Conservation (phyloP, 2,888 invertebrate species). For the Zele albiditarsus region DNA sequence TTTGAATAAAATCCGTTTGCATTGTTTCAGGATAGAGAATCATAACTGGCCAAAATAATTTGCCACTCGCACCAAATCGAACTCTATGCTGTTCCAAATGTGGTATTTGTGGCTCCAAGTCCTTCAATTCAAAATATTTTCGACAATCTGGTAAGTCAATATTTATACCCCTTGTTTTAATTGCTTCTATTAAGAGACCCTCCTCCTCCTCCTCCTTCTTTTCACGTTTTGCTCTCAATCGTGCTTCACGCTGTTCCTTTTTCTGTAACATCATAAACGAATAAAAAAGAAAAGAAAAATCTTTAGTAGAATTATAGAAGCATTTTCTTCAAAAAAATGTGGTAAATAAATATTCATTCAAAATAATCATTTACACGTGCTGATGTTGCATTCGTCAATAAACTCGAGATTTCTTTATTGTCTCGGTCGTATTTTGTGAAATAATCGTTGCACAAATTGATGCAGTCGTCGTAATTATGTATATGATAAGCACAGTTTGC, state of each 20-base stretch:
- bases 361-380: slow-evolving; percentile 69
- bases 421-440: slow-evolving; percentile 74
- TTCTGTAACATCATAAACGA: slow-evolving; percentile 66
- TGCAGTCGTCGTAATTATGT: slow-evolving; percentile 81
- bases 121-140: slow-evolving; percentile 73
- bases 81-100: slow-evolving; percentile 80
- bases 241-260: slow-evolving; percentile 74
- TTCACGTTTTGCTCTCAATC: slow-evolving; percentile 74
- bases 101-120: slow-evolving; percentile 79
- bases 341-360: background rate
- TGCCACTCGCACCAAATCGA: slow-evolving; percentile 76
- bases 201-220: slow-evolving; percentile 73
- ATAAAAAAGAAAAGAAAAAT: slow-evolving; percentile 4
- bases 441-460: slow-evolving; percentile 82
- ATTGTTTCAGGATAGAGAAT: slow-evolving; percentile 92
- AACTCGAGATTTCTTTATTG: slow-evolving; percentile 72
- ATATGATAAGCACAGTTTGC: slow-evolving; percentile 83
- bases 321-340: background rate
- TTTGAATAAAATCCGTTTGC: slow-evolving; percentile 89
- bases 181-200: slow-evolving; percentile 71
- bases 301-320: background rate
- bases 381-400: slow-evolving; percentile 75
- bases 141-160: slow-evolving; percentile 73
- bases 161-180: slow-evolving; percentile 72
- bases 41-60: slow-evolving; percentile 89